Percentiles rank a stretch among this genome's conserved stretches.
These are phyloP conservation scores for Microchrysa polita DNA, from an alignment of 2,888 invertebrate genomes.

Conservation along the genomic window DNA sequence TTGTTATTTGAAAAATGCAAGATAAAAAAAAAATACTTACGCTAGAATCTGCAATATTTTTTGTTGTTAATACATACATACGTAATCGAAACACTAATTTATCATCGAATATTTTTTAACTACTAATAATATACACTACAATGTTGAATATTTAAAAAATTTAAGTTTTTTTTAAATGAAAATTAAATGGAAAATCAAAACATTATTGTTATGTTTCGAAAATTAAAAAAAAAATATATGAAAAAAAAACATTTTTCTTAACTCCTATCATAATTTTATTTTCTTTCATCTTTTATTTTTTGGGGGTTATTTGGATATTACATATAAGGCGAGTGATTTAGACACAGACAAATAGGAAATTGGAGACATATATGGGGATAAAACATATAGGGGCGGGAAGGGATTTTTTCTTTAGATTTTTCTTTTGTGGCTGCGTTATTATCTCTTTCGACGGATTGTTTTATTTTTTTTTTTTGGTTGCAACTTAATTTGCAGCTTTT, in stretches of 20 bases:
- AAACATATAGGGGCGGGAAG: slow-evolving; percentile 60
- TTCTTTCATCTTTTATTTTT: no score
- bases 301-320: slow-evolving; percentile 55
- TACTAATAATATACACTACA: background rate
- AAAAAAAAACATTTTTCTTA: no score
- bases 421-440: slow-evolving; percentile 25
- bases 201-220: no score
- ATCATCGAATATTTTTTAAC: background rate
- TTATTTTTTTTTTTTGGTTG: background rate
- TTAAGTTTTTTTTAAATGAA: no score
- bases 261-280: background rate
- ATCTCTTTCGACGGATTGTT: background rate
- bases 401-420: slow-evolving; percentile 50
- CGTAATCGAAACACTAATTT: slow-evolving; percentile 25
- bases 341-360: slow-evolving; percentile 84
- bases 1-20: no score
- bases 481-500: background rate
- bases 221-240: background rate
- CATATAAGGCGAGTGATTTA: slow-evolving; percentile 76
- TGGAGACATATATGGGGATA: slow-evolving; percentile 69
- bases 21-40: no score
- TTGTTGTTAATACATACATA: no score
- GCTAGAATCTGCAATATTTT: no score
- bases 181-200: no score
- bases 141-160: background rate